Base-by-base conservation (phyloP, 1,140 invertebrate genomes). In the Monomorium pharaonis region DNA sequence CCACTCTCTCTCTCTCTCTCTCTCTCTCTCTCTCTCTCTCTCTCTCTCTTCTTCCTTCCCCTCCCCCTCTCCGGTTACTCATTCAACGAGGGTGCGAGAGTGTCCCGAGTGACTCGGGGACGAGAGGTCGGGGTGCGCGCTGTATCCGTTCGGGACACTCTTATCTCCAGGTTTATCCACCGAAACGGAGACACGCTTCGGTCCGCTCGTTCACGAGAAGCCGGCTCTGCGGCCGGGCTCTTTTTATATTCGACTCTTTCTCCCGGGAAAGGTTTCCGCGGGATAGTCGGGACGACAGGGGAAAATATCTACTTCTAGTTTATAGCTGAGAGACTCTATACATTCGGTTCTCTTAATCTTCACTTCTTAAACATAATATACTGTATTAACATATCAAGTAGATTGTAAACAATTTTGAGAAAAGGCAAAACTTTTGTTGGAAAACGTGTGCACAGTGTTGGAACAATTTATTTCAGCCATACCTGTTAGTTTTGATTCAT, bases 111-210 rank as follows among this genome's bases (percentile, higher is more conserved):
- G 54, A 44, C 30, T 30, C 4, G 24, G 16, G 30, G 14, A 7
- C 5, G 33, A 44, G 24, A 24, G 24, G 6, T 10, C 14, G 42
- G 54, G 62, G 51, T 21, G 70, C 37, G 78, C 72, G 63, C 63
- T 72, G 51, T 58, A 83, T 89, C 88, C 87, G 84, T 54, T 84
- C 70, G 65, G 78, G 87, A 89, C 77, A 89, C 70, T 83, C 88
- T 89, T 89, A 89, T 89, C 87, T 89, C 56, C 44, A 60, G 63
- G 56, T 89, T 88, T 72, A 89, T 83, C 84, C 88, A 72, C 56
- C 81, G 77, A 89, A 89, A 89, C 88, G 88, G 58, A 86, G 87
- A 65, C 86, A 78, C 84, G 72, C 84, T 51, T 60, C 65, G 51
- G 80, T 44, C 37, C 14, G 33, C 51, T 70, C 51, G 16, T 18